Base-by-base conservation (phyloP, 2,113 vertebrate genomes). In the Circaetus cinerascens region DNA sequence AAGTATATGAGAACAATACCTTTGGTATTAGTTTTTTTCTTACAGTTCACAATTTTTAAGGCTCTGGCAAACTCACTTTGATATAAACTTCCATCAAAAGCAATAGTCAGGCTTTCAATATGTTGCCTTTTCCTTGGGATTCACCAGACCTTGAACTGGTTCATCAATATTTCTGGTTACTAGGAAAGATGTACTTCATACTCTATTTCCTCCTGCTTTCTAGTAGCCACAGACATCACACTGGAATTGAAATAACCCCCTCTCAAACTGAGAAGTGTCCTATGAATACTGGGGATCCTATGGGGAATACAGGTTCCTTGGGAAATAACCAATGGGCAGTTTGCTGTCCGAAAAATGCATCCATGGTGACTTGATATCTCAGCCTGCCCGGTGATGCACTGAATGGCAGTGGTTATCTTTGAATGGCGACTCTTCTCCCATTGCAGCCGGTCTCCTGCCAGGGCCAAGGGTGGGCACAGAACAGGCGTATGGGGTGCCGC, bases 401-500 rank as follows among this genome's bases (percentile, higher is more conserved):
- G 38, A 59, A n/a, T 41, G 50, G 29, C 59, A 74, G 60, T 10
- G 26, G 32, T 20, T 60, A 12, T 38, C 63, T 77, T 23, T 56
- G 59, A 66, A 56, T 30, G 23, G 9, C 4, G 6, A 15, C n/a
- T 53, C 13, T n/a, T 67, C 16, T 88, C 8, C 53, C 17, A 25
- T 15, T 3, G 1, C n/a, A 82, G 27, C 20, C 1, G 0, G 11
- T 62, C 16, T 56, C 9, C 15, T 21, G 7, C 8, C 7, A 29
- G 75, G 68, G 40, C 15, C 11, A 4, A 1, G 3, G 12, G 27
- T 71, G 40, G 43, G 40, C 60, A 55, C 48, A 48, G 64, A 55
- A 30, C 21, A 55, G 50, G n/a, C 2, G 0, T 22, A 19, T 0
- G 1, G 34, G 3, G 17, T 82, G 57, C 15, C 1, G 1, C 14